Base-by-base conservation (phyloP, 2,888 invertebrate species). In the Schizotus pectinicornis region DNA sequence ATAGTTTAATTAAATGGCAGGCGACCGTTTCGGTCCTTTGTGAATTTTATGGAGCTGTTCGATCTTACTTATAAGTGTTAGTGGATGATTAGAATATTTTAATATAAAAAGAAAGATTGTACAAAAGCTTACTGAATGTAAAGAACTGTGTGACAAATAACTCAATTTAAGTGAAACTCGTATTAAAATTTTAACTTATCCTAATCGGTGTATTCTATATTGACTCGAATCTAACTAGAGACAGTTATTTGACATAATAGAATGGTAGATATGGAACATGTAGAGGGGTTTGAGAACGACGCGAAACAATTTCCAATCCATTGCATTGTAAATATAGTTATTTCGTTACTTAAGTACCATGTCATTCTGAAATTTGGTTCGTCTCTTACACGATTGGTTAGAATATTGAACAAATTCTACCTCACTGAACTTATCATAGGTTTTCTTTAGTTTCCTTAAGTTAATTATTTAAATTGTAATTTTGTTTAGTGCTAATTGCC, bases 71-170 rank as follows among this genome's bases (percentile, higher is more conserved):
- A 69, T 76, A 76, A 75, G 76, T 77, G 77, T 77, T 76, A 76
- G 77, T 76, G 75, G 71, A 75, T 73, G 74, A 73, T 73, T 75
- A 76, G 75, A 75, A 60, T 75, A 74, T 76, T 75, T 76, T 73
- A 77, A 69, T 70, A 68, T 69, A 67, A 65, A 70, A 58, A 62
- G 54, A 52, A 49, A 58, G 64, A 65, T 57, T 47, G 34, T 67
- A 70, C 70, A 65, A 70, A 71, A 69, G 75, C 73, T 74, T 75
- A 70, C 68, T 72, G 71, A 68, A 72, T 71, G 71, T 73, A 67
- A 69, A 65, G 67, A 69, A 68, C 62, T 56, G 56, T 65, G 63
- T 69, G 72, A 70, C 67, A 68, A 69, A 68, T 64, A 66, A 68
- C 61, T 59, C 61, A 22, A 22, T 22, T 22, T 22, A 22, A 22